A percentile compares a stretch with the other conserved stretches of the same genome.
These are phyloP conservation scores for Patella caerulea DNA, from an alignment of 2,888 invertebrate genomes.

Conservation along the genomic window DNA sequence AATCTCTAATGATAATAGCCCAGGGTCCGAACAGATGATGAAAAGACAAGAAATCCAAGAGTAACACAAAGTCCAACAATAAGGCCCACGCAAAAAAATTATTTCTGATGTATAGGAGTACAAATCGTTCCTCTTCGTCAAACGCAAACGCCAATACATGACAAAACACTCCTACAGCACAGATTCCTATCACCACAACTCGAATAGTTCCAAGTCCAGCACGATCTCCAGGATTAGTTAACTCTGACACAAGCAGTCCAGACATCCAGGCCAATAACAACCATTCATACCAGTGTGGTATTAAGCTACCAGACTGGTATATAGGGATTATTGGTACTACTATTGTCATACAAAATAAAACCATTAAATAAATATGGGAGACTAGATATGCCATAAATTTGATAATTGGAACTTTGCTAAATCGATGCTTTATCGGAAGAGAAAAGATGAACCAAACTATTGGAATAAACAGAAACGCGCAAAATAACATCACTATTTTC, in stretches of 20 bases:
- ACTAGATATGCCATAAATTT: conserved; percentile 99
- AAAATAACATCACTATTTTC: conserved; percentile 90
- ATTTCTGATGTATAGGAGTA: conserved; percentile 88
- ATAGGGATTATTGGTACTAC: conserved; percentile 70
- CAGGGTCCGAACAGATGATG: conserved; percentile 99
- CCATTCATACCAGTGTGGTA: conserved; percentile 98
- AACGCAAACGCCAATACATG: conserved; percentile 82
- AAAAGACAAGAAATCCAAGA: conserved; percentile 94
- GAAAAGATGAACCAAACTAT: conserved; percentile 97
- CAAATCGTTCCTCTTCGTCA: conserved; percentile 75
- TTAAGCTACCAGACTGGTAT: conserved; percentile 73
- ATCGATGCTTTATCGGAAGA: conserved; percentile 93
- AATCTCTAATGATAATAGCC: conserved; percentile 96
- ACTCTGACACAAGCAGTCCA: conserved; percentile 93
- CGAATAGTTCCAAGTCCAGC: conserved; percentile 90
- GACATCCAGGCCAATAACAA: conserved; percentile 94
- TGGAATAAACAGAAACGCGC: conserved; percentile 86
- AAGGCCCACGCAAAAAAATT: conserved; percentile 96
- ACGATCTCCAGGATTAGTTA: conserved; percentile 98
- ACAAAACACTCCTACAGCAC: conserved; percentile 75
- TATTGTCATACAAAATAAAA: conserved; percentile 86
- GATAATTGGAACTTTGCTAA: conserved; percentile 98
- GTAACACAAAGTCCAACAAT: conserved; percentile 96
- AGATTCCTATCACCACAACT: conserved; percentile 82
- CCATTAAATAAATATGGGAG: conserved; percentile 97